Evolutionary conservation across 2,888 invertebrate genomes (phyloP).

Genomic region (Thymelicus acteon): DNA sequence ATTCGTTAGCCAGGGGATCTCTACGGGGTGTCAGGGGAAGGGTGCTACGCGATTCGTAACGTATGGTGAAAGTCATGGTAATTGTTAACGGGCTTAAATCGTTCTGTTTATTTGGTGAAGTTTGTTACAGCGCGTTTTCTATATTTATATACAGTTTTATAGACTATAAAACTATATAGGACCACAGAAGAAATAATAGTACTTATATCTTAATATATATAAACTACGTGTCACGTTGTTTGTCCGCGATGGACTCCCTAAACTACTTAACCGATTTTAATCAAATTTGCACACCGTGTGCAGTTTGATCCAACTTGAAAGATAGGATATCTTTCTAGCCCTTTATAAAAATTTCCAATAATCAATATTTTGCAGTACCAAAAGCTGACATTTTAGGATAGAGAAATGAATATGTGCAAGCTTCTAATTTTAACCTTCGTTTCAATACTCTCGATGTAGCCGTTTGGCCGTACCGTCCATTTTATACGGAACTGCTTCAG

Average conservation of each 20-base stretch:
- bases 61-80: constrained; percentile 37
- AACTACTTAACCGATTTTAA: no score
- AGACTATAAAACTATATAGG: no score
- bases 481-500: constrained; percentile 35
- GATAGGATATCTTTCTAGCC: no score
- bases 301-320: no score
- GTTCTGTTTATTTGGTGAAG: neutral
- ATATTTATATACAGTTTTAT: neutral
- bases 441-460: constrained; percentile 39
- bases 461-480: constrained; percentile 24
- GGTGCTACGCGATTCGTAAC: constrained; percentile 43
- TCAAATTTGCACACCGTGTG: no score
- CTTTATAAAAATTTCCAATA: neutral
- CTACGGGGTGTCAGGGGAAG: constrained; percentile 47
- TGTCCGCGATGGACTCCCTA: no score
- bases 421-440: constrained; percentile 44
- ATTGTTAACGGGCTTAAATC: neutral
- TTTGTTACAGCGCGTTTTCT: neutral
- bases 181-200: no score
- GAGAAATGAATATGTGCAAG: constrained; percentile 17
- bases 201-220: no score
- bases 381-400: neutral
- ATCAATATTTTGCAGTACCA: neutral
- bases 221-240: no score
- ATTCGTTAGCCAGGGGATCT: constrained; percentile 62